These are phyloP conservation scores for Cherax quadricarinatus DNA, from an alignment of 1,140 invertebrate species.

Conservation along the genomic window DNA sequence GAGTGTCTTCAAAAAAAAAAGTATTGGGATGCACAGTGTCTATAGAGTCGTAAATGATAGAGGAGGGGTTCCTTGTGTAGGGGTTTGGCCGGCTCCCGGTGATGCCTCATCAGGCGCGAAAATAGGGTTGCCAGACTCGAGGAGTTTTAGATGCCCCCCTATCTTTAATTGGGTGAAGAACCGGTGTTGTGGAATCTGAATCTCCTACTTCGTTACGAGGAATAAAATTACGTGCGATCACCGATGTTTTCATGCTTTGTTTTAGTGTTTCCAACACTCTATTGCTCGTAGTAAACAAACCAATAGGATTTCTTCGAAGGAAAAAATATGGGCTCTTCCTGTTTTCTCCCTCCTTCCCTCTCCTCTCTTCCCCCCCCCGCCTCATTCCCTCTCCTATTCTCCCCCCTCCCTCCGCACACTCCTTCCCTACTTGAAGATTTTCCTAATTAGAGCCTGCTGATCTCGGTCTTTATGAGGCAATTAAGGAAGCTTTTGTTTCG, in stretches of 20 bases:
- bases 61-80: constrained; percentile 19
- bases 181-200: constrained; percentile 36
- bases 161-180: constrained; percentile 61
- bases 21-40: too few species aligned
- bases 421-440: constrained; percentile 7
- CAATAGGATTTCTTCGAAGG: too few species aligned
- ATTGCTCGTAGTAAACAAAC: too few species aligned
- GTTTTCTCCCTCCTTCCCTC: too few species aligned
- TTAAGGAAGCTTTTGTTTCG: constrained; percentile 43
- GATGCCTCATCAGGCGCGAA: constrained; percentile 48
- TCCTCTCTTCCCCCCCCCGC: background rate
- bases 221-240: too few species aligned
- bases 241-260: too few species aligned
- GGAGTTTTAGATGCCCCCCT: constrained; percentile 43
- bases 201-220: background rate
- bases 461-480: constrained; percentile 44
- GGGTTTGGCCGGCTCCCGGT: constrained; percentile 52
- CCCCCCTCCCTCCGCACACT: background rate
- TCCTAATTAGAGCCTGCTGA: constrained; percentile 43
- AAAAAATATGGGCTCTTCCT: too few species aligned
- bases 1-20: too few species aligned
- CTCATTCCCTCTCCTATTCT: background rate
- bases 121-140: constrained; percentile 54
- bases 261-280: too few species aligned
- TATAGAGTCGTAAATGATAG: background rate